Evolutionary conservation across 2,888 invertebrate species (phyloP), one percentile per base, ranked within the genome.

Genomic region (Trachelus stipa): DNA sequence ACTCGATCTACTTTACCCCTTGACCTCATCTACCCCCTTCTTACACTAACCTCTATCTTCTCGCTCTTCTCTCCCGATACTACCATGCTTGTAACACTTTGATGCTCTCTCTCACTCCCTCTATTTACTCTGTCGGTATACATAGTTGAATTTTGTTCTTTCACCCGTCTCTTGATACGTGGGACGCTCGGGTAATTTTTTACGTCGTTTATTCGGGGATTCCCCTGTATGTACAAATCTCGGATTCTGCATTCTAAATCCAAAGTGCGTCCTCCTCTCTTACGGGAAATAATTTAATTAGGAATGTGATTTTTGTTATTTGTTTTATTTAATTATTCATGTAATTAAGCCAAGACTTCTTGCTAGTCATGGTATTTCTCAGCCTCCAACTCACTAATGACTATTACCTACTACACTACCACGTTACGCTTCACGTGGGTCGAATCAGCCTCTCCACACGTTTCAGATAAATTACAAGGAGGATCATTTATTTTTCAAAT

Each of bases 401-500:
- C 23, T 56, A 56, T 56, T 23, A 23, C 56, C 56, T 56, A 23
- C 23, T 56, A 2, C 56, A 56, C 23, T 56, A 56, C 23, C 9
- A 56, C 56, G 56, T 56, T 56, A 23, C 56, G 23, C 23, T 23
- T 56, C 56, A 9, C 56, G 56, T 56, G 56, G 23, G 0, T 56
- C 23, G 9, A 56, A 56, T 56, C 56, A 56, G 23, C 56, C 23
- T 56, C 56, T 23, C 9, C 56, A 23, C 56, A 2, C 56, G 23
- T 56, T 56, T 34, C 84, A 84, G 85, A 86, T 86, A 86, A 86
- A 86, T 86, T 86, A 86, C 85, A 86, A 81, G 85, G 85, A n/a
- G 30, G 74, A 74, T 68, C 71, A 68, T 76, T 68, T 78, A 77
- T 79, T 80, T 81, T 79, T 79, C 74, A 79, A 83, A 84, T 84